These are phyloP conservation scores for Prunella strophiata DNA, from an alignment of 2,797 vertebrate species.

Conservation along the genomic window DNA sequence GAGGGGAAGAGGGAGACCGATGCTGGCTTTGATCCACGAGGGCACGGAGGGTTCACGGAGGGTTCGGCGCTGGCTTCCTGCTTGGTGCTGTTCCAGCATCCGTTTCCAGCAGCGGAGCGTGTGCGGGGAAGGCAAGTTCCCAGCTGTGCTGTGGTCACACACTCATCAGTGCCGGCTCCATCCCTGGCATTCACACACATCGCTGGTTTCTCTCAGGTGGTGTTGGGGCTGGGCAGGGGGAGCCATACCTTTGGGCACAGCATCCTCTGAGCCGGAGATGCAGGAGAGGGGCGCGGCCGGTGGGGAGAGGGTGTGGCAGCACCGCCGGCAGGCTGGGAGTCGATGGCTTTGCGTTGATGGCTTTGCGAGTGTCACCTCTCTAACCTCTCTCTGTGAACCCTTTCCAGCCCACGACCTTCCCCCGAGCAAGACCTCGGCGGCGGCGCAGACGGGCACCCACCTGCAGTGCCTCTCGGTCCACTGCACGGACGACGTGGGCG, in stretches of 20 bases:
- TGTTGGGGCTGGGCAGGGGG: neutral
- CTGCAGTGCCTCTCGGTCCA: conserved; percentile 98
- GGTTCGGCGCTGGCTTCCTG: neutral
- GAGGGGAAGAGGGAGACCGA: neutral
- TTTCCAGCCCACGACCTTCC: conserved; percentile 88
- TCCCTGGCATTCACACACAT: rapidly evolving
- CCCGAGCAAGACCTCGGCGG: conserved; percentile 84
- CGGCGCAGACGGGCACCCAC: conserved; percentile 87
- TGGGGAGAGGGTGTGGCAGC: neutral
- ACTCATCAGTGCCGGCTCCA: rapidly evolving
- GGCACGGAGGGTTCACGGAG: rapidly evolving
- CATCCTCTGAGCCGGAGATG: neutral
- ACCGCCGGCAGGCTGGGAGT: neutral
- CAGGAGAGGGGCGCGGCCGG: rapidly evolving
- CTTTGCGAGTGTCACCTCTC: too few relatives aligned
- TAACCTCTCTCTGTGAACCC: conserved; percentile 50
- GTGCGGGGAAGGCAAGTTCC: rapidly evolving
- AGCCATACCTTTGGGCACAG: neutral
- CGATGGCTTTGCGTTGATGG: neutral
- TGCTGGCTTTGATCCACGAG: neutral
- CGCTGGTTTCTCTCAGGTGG: neutral
- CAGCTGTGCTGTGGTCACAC: rapidly evolving
- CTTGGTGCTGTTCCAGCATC: neutral
- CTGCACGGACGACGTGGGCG: conserved; percentile 95
- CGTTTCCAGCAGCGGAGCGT: rapidly evolving